phyloP scores from a whole-genome alignment of 2,888 invertebrate genomes.

The Leucophenga maculata region DNA sequence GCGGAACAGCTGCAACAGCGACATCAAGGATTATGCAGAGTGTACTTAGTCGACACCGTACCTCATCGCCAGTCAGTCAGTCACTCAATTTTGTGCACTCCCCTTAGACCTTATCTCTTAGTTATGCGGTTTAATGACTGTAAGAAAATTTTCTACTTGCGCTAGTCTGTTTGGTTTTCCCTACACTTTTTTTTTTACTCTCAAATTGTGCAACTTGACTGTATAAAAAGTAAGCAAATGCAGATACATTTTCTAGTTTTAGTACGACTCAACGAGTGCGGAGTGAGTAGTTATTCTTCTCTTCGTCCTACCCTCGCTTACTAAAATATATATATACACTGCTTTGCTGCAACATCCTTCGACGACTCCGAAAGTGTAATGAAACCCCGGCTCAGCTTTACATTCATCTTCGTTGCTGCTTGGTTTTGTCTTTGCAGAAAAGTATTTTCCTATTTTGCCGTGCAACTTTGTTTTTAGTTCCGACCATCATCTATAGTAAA shows the following conservation, averaged over 20 bases:
- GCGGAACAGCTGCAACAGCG: conserved; percentile 19
- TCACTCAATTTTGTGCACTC: no score
- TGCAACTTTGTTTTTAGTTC: not conserved
- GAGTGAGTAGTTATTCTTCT: no score
- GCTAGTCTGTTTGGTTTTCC: not conserved
- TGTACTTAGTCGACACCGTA: conserved; percentile 9
- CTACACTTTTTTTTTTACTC: not conserved
- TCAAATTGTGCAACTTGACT: conserved; percentile 9
- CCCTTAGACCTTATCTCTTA: conserved; percentile 17
- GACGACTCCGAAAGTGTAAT: not conserved
- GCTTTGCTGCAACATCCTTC: not conserved
- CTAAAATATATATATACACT: no score
- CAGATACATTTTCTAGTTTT: not conserved
- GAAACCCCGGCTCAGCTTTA: not conserved
- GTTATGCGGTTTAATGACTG: conserved; percentile 37
- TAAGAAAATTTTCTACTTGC: conserved; percentile 24
- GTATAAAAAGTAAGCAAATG: conserved; percentile 16
- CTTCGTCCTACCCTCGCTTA: no score
- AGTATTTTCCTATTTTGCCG: not conserved
- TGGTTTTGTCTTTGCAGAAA: not conserved
- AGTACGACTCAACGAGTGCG: no score
- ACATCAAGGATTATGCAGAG: conserved; percentile 23
- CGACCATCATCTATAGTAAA: no score
- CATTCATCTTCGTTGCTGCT: conserved; percentile 2
- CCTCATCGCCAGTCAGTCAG: not conserved